Conservation (phyloP, 2,888 invertebrate genomes). For the Myopa tessellatipennis region DNA sequence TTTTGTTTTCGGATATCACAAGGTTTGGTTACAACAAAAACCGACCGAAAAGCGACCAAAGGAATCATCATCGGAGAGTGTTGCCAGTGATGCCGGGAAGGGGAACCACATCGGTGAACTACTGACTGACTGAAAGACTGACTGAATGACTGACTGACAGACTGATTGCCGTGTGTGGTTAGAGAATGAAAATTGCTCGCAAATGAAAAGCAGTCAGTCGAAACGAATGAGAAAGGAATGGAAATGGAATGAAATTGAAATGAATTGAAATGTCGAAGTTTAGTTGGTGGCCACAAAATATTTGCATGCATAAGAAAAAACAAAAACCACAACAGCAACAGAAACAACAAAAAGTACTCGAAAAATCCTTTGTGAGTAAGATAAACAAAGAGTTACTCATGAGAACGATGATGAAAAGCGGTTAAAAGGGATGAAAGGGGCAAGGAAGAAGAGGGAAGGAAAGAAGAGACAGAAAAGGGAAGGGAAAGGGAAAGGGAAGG, state of each 20-base stretch:
- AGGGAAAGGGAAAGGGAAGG: too few relatives aligned
- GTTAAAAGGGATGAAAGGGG: background rate
- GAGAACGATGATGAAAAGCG: conserved; percentile 12
- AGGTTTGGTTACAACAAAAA: too few relatives aligned
- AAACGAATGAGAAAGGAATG: background rate
- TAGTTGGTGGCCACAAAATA: conserved; percentile 22
- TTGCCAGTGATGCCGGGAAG: too few relatives aligned
- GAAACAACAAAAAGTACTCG: background rate
- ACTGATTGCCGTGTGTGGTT: conserved; percentile 6
- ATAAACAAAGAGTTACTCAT: conserved; percentile 9
- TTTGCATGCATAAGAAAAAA: background rate
- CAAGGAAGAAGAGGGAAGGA: too few relatives aligned
- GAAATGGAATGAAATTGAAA: background rate
- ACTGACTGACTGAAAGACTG: too few relatives aligned
- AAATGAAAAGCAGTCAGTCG: conserved; percentile 3
- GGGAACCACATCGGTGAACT: background rate
- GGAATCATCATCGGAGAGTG: too few relatives aligned
- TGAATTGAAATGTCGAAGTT: conserved; percentile 34
- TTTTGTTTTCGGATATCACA: too few relatives aligned
- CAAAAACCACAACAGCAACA: background rate
- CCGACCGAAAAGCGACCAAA: too few relatives aligned
- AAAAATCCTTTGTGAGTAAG: conserved; percentile 20
- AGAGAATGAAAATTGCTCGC: background rate
- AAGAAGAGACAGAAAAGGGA: too few relatives aligned
- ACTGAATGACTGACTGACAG: too few relatives aligned